phyloP scores from a whole-genome alignment of 2,113 vertebrate species.

The human region DNA sequence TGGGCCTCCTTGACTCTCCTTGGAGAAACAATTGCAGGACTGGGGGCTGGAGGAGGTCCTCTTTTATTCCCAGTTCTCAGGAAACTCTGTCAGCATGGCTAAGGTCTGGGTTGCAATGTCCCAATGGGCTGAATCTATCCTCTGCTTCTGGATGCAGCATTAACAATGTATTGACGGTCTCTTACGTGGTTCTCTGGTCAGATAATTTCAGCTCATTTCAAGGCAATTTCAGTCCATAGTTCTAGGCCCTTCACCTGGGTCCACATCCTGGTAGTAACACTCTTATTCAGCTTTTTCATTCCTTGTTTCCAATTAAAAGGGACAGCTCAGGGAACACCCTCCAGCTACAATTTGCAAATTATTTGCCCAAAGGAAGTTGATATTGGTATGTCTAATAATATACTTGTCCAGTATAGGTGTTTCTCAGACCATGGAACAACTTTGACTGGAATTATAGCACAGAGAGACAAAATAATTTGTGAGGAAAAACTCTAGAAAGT shows the following conservation, averaged over 20 bases:
- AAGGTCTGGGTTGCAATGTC: not conserved
- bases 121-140: not conserved
- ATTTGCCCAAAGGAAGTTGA: not conserved
- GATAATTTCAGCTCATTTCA: constrained; percentile 2
- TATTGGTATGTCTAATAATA: not conserved
- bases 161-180: not conserved
- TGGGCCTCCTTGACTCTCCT: not conserved
- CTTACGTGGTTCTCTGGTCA: not conserved
- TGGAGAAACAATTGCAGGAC: not conserved
- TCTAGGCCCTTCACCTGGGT: not conserved
- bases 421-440: not conserved
- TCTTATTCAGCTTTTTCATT: not conserved
- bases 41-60: not conserved
- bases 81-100: not conserved
- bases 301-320: not conserved
- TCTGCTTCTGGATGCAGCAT: not conserved
- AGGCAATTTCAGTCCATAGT: not conserved
- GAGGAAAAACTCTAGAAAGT: constrained; percentile 9
- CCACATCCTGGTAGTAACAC: not conserved
- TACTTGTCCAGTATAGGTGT: not conserved
- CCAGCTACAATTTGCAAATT: not conserved
- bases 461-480: constrained; percentile 28
- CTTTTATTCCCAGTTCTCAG: not conserved
- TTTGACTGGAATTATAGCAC: not conserved
- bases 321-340: not conserved